Evolutionary conservation across 2,888 invertebrate species (phyloP).

Genomic region (Caenorhabditis angaria): DNA sequence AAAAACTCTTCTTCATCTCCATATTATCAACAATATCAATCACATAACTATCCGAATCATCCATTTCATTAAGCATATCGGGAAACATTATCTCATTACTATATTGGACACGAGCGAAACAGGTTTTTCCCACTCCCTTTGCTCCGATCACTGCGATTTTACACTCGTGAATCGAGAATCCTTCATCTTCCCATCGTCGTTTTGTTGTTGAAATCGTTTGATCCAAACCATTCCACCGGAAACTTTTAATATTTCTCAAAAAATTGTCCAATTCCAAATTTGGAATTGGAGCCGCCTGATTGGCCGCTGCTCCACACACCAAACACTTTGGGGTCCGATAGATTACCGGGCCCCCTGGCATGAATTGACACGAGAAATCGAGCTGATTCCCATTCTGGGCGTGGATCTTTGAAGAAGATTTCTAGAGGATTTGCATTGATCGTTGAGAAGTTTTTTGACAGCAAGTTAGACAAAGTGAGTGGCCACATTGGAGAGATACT

Average conservation of each 20-base stretch:
- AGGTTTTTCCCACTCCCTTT: constrained; percentile 53
- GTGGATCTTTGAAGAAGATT: constrained; percentile 6
- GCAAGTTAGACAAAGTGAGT: constrained; percentile 49
- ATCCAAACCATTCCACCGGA: constrained; percentile 29
- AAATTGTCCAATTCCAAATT: constrained; percentile 46
- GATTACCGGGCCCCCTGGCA: neutral
- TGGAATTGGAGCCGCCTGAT: constrained; percentile 39
- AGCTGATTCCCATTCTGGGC: constrained; percentile 44
- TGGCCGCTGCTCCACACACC: constrained; percentile 40
- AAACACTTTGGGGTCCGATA: constrained; percentile 47
- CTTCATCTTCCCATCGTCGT: constrained; percentile 19
- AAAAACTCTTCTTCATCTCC: constrained; percentile 26
- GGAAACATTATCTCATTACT: constrained; percentile 50
- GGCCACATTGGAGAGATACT: constrained; percentile 55
- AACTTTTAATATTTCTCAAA: constrained; percentile 37
- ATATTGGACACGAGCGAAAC: constrained; percentile 46
- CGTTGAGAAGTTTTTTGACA: constrained; percentile 18
- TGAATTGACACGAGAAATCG: neutral
- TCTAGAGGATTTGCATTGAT: neutral
- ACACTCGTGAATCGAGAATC: constrained; percentile 43
- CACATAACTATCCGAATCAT: constrained; percentile 36
- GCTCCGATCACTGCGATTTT: constrained; percentile 52
- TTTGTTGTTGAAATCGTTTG: constrained; percentile 15
- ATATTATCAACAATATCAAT: constrained; percentile 46
- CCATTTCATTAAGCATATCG: constrained; percentile 27